A percentile compares a stretch with the other conserved stretches of the same genome.
phyloP scores from a whole-genome alignment of 2,797 vertebrate genomes.

The Odontamblyopus rebecca region DNA sequence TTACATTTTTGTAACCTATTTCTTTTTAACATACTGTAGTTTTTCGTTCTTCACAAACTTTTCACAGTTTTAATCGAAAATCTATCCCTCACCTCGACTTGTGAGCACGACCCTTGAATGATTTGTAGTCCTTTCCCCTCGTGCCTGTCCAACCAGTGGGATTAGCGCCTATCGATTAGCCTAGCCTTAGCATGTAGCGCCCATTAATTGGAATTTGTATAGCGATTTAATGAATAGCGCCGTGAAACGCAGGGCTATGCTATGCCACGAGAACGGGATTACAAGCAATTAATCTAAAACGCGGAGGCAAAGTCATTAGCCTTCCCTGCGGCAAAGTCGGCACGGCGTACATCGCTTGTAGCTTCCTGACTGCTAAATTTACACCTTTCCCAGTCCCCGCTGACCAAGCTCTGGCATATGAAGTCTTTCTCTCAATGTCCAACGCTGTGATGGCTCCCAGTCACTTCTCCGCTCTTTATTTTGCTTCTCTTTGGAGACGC shows the following conservation, averaged over 20 bases:
- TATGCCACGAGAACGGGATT: slow-evolving; percentile 72
- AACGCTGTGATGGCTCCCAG: not conserved
- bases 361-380: slow-evolving; percentile 57
- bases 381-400: slow-evolving; percentile 41
- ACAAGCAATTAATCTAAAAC: slow-evolving; percentile 73
- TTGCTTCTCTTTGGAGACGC: slow-evolving; percentile 31
- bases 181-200: slow-evolving; percentile 63
- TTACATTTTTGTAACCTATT: too few species aligned
- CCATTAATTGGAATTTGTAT: slow-evolving; percentile 66
- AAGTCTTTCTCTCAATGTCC: slow-evolving; percentile 30
- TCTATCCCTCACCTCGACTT: not conserved
- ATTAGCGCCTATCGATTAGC: slow-evolving; percentile 75
- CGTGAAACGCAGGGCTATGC: slow-evolving; percentile 56
- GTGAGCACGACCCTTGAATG: slow-evolving; percentile 53
- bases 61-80: too few species aligned
- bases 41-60: too few species aligned
- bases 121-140: slow-evolving; percentile 75
- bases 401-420: slow-evolving; percentile 18
- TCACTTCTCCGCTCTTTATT: slow-evolving; percentile 5
- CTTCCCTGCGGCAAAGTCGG: slow-evolving; percentile 54
- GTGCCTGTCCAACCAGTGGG: slow-evolving; percentile 67
- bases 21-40: too few species aligned
- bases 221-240: slow-evolving; percentile 64
- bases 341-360: slow-evolving; percentile 13
- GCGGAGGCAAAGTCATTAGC: slow-evolving; percentile 65